Evolutionary conservation across 2,888 invertebrate species (phyloP), one percentile per base, ranked within the genome.

Genomic region (Sepiola atlantica): DNA sequence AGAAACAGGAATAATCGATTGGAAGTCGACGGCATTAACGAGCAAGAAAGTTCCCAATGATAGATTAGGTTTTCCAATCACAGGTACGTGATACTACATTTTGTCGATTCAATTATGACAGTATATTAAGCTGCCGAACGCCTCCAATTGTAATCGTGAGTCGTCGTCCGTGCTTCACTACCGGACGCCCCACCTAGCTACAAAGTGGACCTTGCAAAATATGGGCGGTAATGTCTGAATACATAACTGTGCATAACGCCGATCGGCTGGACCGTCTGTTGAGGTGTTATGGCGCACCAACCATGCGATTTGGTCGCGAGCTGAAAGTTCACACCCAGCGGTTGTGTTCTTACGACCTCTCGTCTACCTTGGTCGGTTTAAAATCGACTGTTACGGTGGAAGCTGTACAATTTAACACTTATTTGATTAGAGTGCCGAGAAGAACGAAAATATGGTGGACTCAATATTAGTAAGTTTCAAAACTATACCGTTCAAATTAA

Each of bases 51-150:
- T n/a, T 77, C n/a, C 77, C 77, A 77, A 16, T 77, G 77, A n/a
- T 77, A n/a, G n/a, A n/a, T 77, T 77, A n/a, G n/a, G 77, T n/a
- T n/a, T 32, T 77, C n/a, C n/a, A 77, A 77, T 77, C n/a, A 32
- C 77, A 14, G 14, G 77, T n/a, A 77, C 77, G 77, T 77, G 77
- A 77, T 77, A 77, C n/a, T 77, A 77, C 77, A 77, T 77, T 77
- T 77, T 77, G 32, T n/a, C n/a, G 77, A 77, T 77, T 77, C 77
- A 77, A 77, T 77, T 77, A 77, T 32, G n/a, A 77, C n/a, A 77
- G n/a, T 77, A n/a, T 77, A 77, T 77, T 77, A 77, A n/a, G n/a
- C n/a, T n/a, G n/a, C 77, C n/a, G 77, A 77, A 77, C 77, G n/a
- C 77, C 77, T 77, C 77, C 77, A 77, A 77, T 77, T 77, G 77